Evolutionary conservation across 1,140 invertebrate genomes (phyloP).

Genomic region (Myzus persicae): DNA sequence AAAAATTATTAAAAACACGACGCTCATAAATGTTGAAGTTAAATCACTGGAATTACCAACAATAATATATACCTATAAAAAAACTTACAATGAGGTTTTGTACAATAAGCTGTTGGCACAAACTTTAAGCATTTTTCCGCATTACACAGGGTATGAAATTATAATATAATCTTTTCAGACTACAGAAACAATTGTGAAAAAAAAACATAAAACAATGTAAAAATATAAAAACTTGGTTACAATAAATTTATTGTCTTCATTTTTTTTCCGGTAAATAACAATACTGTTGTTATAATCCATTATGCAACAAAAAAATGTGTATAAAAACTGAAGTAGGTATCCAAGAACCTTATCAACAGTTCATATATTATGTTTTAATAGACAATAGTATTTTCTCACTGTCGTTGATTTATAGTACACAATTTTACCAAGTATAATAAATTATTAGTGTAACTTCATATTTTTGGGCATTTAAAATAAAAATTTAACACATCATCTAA

Average conservation of each 20-base stretch:
- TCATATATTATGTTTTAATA: neutral
- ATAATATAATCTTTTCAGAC: neutral
- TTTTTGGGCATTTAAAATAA: neutral
- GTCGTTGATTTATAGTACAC: neutral
- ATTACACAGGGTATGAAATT: slow-evolving; percentile 1
- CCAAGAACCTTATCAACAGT: neutral
- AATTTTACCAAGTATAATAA: neutral
- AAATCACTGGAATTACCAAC: slow-evolving; percentile 23
- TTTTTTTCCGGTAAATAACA: neutral
- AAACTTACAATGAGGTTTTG: neutral
- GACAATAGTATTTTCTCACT: neutral
- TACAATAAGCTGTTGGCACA: slow-evolving; percentile 21
- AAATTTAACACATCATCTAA: neutral
- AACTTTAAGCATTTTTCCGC: neutral
- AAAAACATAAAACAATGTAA: neutral
- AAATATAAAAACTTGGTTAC: neutral
- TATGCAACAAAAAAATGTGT: neutral
- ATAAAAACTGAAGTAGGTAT: neutral
- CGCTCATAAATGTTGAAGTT: neutral
- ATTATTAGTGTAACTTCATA: neutral
- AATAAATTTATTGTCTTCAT: neutral
- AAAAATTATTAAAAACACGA: neutral
- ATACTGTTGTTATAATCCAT: neutral
- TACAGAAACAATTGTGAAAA: neutral
- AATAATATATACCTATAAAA: slow-evolving; percentile 6